phyloP scores from a whole-genome alignment of 2,797 vertebrate genomes.

The Babyrousa celebensis region DNA sequence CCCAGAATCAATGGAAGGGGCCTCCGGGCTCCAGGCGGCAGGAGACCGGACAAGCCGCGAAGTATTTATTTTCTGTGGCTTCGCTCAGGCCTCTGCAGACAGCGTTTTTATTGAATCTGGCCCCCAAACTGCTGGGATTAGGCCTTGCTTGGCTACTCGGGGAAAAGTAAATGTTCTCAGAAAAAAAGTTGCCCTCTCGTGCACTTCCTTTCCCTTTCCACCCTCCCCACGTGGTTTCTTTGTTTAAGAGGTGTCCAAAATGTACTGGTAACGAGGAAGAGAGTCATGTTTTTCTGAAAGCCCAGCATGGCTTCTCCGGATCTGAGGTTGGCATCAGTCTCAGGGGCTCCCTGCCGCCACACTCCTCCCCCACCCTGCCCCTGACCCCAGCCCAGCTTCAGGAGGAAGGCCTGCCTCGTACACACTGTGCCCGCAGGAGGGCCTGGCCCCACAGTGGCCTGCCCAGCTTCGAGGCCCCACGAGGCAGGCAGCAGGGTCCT shows the following conservation, averaged over 20 bases:
- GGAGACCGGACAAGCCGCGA: constrained; percentile 75
- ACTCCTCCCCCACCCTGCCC: too few species aligned
- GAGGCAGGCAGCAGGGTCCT: background rate
- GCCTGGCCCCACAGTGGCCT: background rate
- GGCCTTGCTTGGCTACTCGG: constrained; percentile 82
- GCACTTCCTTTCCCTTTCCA: background rate
- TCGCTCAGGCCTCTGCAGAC: constrained; percentile 84
- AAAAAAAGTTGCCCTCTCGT: constrained; percentile 48
- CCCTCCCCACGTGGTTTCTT: constrained; percentile 69
- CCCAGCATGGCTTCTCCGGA: background rate
- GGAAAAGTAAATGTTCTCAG: constrained; percentile 83
- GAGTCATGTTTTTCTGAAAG: constrained; percentile 77
- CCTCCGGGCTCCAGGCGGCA: constrained; percentile 68
- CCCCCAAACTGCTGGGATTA: constrained; percentile 82
- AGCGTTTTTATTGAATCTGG: constrained; percentile 87
- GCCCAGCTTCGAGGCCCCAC: background rate
- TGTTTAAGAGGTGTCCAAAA: constrained; percentile 81
- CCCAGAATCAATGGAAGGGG: constrained; percentile 55
- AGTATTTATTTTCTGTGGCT: constrained; percentile 87
- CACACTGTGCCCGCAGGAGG: background rate
- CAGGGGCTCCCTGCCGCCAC: background rate
- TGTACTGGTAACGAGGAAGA: constrained; percentile 61
- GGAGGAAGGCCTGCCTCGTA: background rate
- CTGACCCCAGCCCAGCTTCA: background rate
- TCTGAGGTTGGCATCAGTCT: background rate